A percentile compares a stretch with the other conserved stretches of the same genome.
phyloP scores from a whole-genome alignment of 2,888 invertebrate species.

The Labia minor region DNA sequence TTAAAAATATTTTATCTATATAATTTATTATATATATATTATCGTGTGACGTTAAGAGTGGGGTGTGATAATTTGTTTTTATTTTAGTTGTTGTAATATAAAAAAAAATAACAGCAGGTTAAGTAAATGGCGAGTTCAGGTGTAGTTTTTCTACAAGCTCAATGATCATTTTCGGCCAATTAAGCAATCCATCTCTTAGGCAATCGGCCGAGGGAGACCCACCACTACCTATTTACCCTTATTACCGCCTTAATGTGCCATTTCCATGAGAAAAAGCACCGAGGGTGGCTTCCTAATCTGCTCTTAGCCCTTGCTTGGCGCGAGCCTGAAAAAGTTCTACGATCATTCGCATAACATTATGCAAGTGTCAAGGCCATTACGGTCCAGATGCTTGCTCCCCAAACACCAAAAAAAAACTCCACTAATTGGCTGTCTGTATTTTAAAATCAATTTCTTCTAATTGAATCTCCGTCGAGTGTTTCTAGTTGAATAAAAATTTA shows the following conservation, averaged over 20 bases:
- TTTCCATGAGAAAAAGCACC: not conserved
- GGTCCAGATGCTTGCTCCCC: not conserved
- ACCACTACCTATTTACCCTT: not conserved
- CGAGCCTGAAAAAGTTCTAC: not conserved
- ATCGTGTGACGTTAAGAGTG: too few relatives aligned
- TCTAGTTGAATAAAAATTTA: conserved; percentile 26
- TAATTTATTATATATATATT: too few relatives aligned
- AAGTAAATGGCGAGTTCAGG: too few relatives aligned
- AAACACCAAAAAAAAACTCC: too few relatives aligned
- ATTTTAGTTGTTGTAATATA: too few relatives aligned
- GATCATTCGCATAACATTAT: too few relatives aligned
- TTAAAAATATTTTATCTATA: too few relatives aligned
- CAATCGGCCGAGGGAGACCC: not conserved
- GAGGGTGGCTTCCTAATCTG: not conserved
- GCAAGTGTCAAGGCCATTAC: too few relatives aligned
- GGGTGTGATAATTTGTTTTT: too few relatives aligned
- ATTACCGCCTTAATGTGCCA: not conserved
- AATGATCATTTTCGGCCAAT: not conserved
- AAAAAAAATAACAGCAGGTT: too few relatives aligned
- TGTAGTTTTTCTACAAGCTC: not conserved
- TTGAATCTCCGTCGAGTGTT: not conserved
- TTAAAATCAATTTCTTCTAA: not conserved
- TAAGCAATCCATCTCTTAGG: not conserved
- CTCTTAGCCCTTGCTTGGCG: not conserved
- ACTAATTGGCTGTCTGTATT: not conserved